These are phyloP conservation scores for Drosophila nr. perissopoda DNA, from an alignment of 2,888 invertebrate species.

Conservation along the genomic window DNA sequence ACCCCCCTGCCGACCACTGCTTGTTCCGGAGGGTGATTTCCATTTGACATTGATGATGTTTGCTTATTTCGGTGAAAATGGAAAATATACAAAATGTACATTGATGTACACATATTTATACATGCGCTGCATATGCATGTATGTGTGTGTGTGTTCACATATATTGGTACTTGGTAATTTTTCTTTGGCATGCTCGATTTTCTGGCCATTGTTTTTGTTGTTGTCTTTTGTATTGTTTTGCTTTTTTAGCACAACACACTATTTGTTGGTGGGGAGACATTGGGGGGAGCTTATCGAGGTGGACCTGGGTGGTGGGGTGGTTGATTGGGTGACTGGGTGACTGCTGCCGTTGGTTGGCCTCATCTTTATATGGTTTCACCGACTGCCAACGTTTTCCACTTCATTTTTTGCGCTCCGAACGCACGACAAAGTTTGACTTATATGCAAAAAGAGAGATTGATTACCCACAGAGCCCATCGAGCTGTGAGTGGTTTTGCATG, in stretches of 20 bases:
- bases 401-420: conserved; percentile 38
- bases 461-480: conserved; percentile 58
- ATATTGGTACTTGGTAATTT: conserved; percentile 52
- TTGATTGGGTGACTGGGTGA: neutral
- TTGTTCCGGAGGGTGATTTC: conserved; percentile 68
- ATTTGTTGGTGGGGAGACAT: conserved; percentile 58
- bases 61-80: conserved; percentile 80
- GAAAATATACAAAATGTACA: conserved; percentile 70
- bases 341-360: conserved; percentile 22
- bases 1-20: neutral
- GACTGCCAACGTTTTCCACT: conserved; percentile 30
- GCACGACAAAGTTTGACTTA: conserved; percentile 74
- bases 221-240: conserved; percentile 39
- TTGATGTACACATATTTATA: conserved; percentile 8
- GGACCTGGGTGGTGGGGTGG: conserved; percentile 15
- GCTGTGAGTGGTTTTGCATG: conserved; percentile 79
- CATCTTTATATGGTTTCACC: conserved; percentile 42
- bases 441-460: conserved; percentile 74
- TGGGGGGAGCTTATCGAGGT: conserved; percentile 46
- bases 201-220: conserved; percentile 40
- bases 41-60: conserved; percentile 83
- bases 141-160: conserved; percentile 9
- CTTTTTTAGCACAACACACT: conserved; percentile 42
- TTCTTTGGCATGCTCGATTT: conserved; percentile 39
- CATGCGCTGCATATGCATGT: neutral